A percentile compares a stretch with the other conserved stretches of the same genome.
phyloP scores from a whole-genome alignment of 2,797 vertebrate species.

The Parauchenoglanis ngamensis region DNA sequence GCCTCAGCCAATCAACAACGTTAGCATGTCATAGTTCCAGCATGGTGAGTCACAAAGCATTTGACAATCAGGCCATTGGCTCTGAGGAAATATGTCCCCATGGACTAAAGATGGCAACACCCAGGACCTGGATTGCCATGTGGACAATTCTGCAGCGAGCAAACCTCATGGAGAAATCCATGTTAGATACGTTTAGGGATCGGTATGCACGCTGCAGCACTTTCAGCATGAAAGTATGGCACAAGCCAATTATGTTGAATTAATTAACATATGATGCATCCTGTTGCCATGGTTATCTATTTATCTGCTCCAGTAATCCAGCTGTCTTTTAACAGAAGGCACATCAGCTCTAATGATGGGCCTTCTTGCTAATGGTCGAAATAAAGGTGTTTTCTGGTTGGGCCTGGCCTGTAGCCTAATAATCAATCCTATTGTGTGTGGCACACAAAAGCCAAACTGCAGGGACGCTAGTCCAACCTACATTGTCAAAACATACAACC shows the following conservation, averaged over 20 bases:
- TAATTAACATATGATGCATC: background rate
- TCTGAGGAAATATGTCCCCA: constrained; percentile 5
- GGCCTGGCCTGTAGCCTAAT: constrained; percentile 18
- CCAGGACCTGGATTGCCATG: background rate
- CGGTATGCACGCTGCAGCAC: background rate
- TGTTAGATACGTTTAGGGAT: background rate
- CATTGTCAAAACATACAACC: background rate
- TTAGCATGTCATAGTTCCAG: background rate
- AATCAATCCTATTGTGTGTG: constrained; percentile 35
- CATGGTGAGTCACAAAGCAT: constrained; percentile 23
- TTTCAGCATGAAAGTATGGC: background rate
- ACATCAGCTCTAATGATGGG: background rate
- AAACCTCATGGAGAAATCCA: constrained; percentile 2
- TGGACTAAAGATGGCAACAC: constrained; percentile 19
- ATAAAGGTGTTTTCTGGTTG: constrained; percentile 22
- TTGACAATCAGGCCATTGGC: background rate
- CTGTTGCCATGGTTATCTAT: constrained; percentile 10
- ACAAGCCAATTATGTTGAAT: background rate
- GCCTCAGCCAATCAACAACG: background rate
- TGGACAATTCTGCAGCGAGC: constrained; percentile 3
- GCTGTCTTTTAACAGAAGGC: constrained; percentile 2
- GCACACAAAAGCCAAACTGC: constrained; percentile 30
- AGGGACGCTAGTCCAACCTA: background rate
- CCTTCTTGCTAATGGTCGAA: background rate
- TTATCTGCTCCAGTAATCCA: background rate